Evolutionary conservation across 2,113 vertebrate genomes (phyloP), one percentile per base, ranked within the genome.

Genomic region (Ameiurus melas): DNA sequence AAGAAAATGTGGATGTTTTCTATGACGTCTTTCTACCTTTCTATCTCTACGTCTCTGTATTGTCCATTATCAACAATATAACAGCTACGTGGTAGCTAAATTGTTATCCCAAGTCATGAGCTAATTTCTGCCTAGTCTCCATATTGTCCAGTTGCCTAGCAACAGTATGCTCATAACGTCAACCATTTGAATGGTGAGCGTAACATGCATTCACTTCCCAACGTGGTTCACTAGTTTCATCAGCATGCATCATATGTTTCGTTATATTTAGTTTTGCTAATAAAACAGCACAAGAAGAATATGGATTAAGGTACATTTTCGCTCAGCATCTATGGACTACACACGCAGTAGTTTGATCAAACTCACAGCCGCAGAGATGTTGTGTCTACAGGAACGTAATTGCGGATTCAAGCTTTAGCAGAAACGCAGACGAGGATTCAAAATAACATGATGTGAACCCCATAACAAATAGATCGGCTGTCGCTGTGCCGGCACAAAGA

Each of bases 391-490:
- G 51, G 9, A 70, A 19, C 71, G 2, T 80, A 90, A 88, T 55
- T 89, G 80, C 85, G 78, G 77, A 85, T 73, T 62, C 66, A 83
- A 79, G 89, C 87, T 66, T 8, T 81, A 86, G 30, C n/a, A 20
- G 86, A 83, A 25, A 83, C 33, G 68, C 77, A 89, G 53, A 91
- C 88, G 58, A 70, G 81, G 10, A 86, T 36, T 71, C 2, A 33
- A n/a, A 0, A 75, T 91, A 90, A 89, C 77, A 88, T 87, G 13
- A 87, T 14, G 47, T 13, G 85, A 79, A 77, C 84, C 79, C 87
- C 60, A 89, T 5, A 89, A 43, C 33, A 91, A 78, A 0, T 2
- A 73, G 27, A 90, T 14, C 39, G 27, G 57, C 80, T 77, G 62
- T 20, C 91, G 81, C 82, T 92, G 71, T 39, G 36, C 86, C 89